Evolutionary conservation across 2,797 vertebrate genomes (phyloP).

Genomic region (Selene dorsalis): DNA sequence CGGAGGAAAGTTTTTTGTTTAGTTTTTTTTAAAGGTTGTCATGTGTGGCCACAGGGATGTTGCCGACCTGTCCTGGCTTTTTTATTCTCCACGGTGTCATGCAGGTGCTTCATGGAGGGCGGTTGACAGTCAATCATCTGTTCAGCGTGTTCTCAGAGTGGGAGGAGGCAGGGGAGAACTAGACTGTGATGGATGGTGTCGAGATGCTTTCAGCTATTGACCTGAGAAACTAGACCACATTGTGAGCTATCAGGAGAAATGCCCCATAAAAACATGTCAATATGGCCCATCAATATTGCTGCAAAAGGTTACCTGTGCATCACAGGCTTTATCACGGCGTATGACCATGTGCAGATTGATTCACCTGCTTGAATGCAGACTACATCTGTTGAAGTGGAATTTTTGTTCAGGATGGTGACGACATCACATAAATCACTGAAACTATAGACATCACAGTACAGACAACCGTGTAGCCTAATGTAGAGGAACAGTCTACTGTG

Average conservation of each 20-base stretch:
- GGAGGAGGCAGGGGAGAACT: conserved; percentile 52
- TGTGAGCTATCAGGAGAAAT: conserved; percentile 65
- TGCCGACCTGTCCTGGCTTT: conserved; percentile 46
- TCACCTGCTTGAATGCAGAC: conserved; percentile 33
- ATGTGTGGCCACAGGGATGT: conserved; percentile 39
- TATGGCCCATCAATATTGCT: conserved; percentile 49
- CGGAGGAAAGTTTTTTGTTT: conserved; percentile 27
- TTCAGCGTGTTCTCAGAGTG: conserved; percentile 49
- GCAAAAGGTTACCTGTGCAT: conserved; percentile 52
- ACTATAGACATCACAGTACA: neutral
- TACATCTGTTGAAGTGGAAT: conserved; percentile 10
- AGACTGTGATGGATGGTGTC: conserved; percentile 72
- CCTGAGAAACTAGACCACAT: conserved; percentile 58
- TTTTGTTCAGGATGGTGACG: neutral
- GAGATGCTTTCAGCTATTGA: conserved; percentile 72
- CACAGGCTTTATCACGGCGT: conserved; percentile 14
- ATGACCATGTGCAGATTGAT: conserved; percentile 38
- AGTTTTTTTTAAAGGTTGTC: conserved; percentile 35
- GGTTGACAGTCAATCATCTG: conserved; percentile 76
- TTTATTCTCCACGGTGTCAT: conserved; percentile 43
- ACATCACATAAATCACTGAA: conserved; percentile 14
- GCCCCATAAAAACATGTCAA: conserved; percentile 61
- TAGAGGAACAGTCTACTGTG: neutral
- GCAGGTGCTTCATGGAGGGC: conserved; percentile 60
- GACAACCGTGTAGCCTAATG: neutral